Percentiles rank a stretch among this genome's conserved stretches.
Conservation (phyloP, 2,113 vertebrate genomes). For the Mola mola region DNA sequence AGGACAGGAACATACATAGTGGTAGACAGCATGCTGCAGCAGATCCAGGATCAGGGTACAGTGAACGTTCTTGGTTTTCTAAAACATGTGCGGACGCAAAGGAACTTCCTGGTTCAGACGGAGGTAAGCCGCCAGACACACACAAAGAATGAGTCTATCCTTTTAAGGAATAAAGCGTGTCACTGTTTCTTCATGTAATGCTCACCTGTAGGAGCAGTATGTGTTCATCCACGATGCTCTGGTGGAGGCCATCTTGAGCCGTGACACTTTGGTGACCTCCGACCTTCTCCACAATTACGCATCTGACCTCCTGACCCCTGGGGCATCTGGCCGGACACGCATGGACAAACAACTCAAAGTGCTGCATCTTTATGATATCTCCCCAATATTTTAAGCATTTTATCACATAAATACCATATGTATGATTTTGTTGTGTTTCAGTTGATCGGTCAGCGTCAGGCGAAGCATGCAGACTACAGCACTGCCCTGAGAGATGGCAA, state of each 20-base stretch:
- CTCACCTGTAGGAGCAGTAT: conserved; percentile 89
- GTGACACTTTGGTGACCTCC: conserved; percentile 90
- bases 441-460: conserved; percentile 91
- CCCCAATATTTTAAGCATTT: background rate
- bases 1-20: conserved; percentile 96
- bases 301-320: conserved; percentile 90
- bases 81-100: conserved; percentile 96
- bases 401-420: background rate
- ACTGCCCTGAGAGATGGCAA: conserved; percentile 91
- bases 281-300: conserved; percentile 91
- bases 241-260: conserved; percentile 92
- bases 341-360: conserved; percentile 97
- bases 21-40: conserved; percentile 96
- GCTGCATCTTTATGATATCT: background rate
- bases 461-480: conserved; percentile 92
- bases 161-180: too few species aligned
- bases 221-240: conserved; percentile 95
- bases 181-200: background rate
- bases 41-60: conserved; percentile 92
- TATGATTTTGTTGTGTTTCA: conserved; percentile 62
- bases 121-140: conserved; percentile 82
- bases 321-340: conserved; percentile 88
- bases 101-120: conserved; percentile 98
- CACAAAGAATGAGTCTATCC: too few species aligned
- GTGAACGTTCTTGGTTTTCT: conserved; percentile 95